phyloP scores from a whole-genome alignment of 37 sponge, comb jelly and placozoan genomes.

The Aphrocallistes beatrix region DNA sequence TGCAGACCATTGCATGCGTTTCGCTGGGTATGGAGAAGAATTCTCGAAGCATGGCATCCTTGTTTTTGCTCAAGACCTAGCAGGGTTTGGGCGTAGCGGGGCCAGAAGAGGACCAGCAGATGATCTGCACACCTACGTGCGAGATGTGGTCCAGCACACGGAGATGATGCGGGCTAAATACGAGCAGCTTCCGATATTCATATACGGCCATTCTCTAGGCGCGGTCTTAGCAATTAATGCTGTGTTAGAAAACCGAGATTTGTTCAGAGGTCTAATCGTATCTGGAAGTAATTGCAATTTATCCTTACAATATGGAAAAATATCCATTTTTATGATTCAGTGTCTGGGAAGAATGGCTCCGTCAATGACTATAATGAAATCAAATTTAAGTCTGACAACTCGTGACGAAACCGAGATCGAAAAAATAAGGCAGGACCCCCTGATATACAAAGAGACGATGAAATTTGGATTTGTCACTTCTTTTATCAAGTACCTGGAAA shows the following conservation, averaged over 20 bases:
- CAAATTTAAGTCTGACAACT: not conserved
- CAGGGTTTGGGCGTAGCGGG: not conserved
- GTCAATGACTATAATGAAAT: not conserved
- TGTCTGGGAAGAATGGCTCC: not conserved
- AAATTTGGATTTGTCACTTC: not conserved
- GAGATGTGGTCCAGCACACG: not conserved
- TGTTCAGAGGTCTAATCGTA: not conserved
- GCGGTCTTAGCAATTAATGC: not conserved
- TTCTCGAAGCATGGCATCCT: not conserved
- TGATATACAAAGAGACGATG: not conserved
- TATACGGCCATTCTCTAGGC: conserved; percentile 3
- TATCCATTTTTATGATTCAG: not conserved
- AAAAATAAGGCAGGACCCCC: not conserved
- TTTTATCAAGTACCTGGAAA: not conserved
- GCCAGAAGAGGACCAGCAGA: not conserved
- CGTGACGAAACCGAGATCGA: not conserved
- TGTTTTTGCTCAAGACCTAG: not conserved
- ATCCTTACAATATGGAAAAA: not conserved
- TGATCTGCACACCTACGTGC: not conserved
- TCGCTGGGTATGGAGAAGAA: not conserved
- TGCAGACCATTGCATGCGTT: not conserved
- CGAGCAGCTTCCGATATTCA: not conserved
- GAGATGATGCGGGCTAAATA: not conserved
- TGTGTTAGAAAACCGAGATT: not conserved
- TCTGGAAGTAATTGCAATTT: not conserved